These are phyloP conservation scores for Allygus modestus DNA, from an alignment of 2,888 invertebrate species.

Conservation along the genomic window DNA sequence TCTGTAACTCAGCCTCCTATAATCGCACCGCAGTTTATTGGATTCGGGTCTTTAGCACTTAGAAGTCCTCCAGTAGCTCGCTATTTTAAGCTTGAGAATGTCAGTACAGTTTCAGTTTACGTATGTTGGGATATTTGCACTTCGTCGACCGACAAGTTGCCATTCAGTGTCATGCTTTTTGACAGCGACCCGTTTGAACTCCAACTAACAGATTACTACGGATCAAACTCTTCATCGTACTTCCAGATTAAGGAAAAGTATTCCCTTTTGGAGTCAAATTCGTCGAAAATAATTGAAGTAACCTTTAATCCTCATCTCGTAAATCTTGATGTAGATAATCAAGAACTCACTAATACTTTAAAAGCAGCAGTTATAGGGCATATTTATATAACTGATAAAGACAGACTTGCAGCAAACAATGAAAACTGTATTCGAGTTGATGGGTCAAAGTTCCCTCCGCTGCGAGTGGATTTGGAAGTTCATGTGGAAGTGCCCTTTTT, in stretches of 20 bases:
- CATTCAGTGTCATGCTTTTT: constrained; percentile 21
- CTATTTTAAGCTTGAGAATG: neutral
- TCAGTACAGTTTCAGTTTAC: constrained; percentile 16
- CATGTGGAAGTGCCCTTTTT: neutral
- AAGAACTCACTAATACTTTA: too few species aligned
- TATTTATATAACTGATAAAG: constrained; percentile 15
- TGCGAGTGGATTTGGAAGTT: neutral
- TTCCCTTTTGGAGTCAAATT: neutral
- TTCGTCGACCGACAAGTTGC: neutral
- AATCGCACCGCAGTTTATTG: neutral
- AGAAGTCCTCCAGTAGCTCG: neutral
- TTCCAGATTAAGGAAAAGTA: neutral
- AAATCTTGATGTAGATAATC: neutral
- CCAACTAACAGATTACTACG: constrained; percentile 7
- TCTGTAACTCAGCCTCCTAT: constrained; percentile 5
- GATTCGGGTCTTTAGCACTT: neutral
- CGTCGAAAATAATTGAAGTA: neutral
- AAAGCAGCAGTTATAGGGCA: neutral
- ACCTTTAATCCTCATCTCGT: neutral
- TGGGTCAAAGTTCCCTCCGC: neutral
- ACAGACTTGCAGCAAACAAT: neutral
- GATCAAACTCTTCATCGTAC: neutral
- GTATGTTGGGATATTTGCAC: constrained; percentile 17
- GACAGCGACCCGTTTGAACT: constrained; percentile 18
- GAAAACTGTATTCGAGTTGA: constrained; percentile 21